phyloP scores from a whole-genome alignment of 2,888 invertebrate species.

The Dicyrtoma fusca region DNA sequence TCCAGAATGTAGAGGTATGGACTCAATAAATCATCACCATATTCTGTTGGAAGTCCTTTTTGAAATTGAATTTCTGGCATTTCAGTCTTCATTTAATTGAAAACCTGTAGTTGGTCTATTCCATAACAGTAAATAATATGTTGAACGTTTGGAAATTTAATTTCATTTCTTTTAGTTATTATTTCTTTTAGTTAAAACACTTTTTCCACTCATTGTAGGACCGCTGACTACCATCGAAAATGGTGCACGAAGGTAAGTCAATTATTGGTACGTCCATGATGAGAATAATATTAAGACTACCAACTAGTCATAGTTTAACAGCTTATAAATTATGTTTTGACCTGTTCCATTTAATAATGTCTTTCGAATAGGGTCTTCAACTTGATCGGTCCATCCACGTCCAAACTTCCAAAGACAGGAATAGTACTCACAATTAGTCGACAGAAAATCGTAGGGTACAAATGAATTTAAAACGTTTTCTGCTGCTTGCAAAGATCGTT shows the following conservation, averaged over 20 bases:
- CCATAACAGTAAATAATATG: slow-evolving; percentile 17
- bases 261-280: neutral
- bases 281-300: too few species aligned
- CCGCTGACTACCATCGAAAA: slow-evolving; percentile 1
- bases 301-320: too few species aligned
- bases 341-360: too few species aligned
- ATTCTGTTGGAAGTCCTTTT: slow-evolving; percentile 17
- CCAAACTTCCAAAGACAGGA: too few species aligned
- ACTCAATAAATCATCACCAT: neutral
- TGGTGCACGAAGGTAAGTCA: neutral
- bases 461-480: too few species aligned
- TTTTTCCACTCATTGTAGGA: slow-evolving; percentile 13
- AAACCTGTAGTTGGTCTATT: neutral
- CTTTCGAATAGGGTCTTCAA: too few species aligned
- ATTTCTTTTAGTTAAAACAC: slow-evolving; percentile 1
- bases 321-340: too few species aligned
- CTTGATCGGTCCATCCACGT: too few species aligned
- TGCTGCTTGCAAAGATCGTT: too few species aligned
- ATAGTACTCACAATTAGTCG: too few species aligned
- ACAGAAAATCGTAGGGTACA: too few species aligned
- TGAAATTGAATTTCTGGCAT: slow-evolving; percentile 18
- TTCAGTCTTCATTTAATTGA: slow-evolving; percentile 1
- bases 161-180: slow-evolving; percentile 13
- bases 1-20: slow-evolving; percentile 20
- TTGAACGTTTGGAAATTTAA: neutral